Base-by-base conservation (phyloP, 2,797 vertebrate genomes). In the Capromys pilorides region DNA sequence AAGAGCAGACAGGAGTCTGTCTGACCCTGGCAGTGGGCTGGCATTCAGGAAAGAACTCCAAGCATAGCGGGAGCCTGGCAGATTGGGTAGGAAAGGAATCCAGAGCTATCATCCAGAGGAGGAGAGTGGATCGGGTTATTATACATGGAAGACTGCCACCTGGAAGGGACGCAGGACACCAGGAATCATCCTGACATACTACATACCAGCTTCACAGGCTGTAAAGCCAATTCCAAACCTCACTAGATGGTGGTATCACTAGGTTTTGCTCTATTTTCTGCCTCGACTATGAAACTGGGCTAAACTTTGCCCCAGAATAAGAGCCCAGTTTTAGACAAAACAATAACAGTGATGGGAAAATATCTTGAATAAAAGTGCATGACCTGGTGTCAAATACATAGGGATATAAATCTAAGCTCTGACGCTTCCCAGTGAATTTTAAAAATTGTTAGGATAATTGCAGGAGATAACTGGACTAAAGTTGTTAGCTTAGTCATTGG, bases 181-280 rank as follows among this genome's bases (percentile, higher is more conserved):
- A 36, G 84, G 64, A 62, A 49, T 64, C 85, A 95, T 78, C 31
- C 6, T 73, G 61, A 73, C 83, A 90, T 2, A 22, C 13, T 24
- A 59, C n/a, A 36, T 26, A 73, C 18, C 14, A 49, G 79, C 71
- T 88, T 59, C 62, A n/a, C 5, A 79, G 67, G 67, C 57, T 80
- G 73, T 59, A 80, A 73, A 67, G 59, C 33, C 71, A 67, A 39
- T 90, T 54, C 75, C 82, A 88, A 90, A 31, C 49, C 21, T 92
- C 18, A 7, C 59, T 66, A 45, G 28, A 91, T 89, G 45, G 67
- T 31, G 19, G n/a, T 28, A 49, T 54, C 54, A n/a, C 69, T 84
- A 64, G 59, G 7, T 91, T 94, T 88, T 88, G 10, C 45, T 95
- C 28, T 67, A 2, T 89, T 95, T 94, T 73, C 66, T 85, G 19